phyloP scores from a whole-genome alignment of 2,113 vertebrate genomes.

The Channa maculata region DNA sequence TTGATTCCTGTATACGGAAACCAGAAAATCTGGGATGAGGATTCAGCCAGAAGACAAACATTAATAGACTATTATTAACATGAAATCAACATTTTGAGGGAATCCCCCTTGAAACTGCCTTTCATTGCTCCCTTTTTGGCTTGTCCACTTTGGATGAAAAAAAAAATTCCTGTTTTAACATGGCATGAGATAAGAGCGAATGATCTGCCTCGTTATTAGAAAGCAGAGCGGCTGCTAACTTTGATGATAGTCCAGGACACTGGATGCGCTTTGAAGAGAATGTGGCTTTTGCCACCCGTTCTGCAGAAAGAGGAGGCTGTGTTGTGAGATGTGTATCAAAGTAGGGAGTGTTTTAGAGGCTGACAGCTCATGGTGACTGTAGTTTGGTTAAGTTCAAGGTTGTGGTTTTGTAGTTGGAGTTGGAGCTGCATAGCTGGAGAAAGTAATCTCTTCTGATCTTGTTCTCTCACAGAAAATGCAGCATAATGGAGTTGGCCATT shows the following conservation, averaged over 20 bases:
- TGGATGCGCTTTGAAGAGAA: slow-evolving; percentile 9
- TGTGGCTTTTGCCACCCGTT: slow-evolving; percentile 3
- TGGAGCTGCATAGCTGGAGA: neutral
- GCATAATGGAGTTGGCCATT: neutral
- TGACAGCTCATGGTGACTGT: neutral
- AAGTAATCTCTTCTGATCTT: neutral
- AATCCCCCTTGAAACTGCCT: slow-evolving; percentile 29
- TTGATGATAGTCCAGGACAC: slow-evolving; percentile 16
- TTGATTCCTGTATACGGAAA: slow-evolving; percentile 46
- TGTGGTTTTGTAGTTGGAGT: neutral
- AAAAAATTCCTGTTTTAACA: neutral
- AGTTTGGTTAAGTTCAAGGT: slow-evolving; percentile 12
- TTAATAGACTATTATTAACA: slow-evolving; percentile 34
- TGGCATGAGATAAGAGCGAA: neutral
- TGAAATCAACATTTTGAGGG: neutral
- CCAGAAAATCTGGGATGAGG: slow-evolving; percentile 18
- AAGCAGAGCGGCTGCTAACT: slow-evolving; percentile 1
- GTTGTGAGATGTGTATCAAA: neutral
- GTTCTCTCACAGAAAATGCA: slow-evolving; percentile 5
- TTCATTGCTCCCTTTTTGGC: neutral
- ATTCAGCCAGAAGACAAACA: slow-evolving; percentile 21
- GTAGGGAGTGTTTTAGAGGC: neutral
- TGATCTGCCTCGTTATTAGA: slow-evolving; percentile 3
- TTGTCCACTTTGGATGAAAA: neutral
- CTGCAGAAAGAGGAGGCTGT: neutral